Evolutionary conservation across 2,113 vertebrate species (phyloP).

Genomic region (Melanerpes aurifrons): DNA sequence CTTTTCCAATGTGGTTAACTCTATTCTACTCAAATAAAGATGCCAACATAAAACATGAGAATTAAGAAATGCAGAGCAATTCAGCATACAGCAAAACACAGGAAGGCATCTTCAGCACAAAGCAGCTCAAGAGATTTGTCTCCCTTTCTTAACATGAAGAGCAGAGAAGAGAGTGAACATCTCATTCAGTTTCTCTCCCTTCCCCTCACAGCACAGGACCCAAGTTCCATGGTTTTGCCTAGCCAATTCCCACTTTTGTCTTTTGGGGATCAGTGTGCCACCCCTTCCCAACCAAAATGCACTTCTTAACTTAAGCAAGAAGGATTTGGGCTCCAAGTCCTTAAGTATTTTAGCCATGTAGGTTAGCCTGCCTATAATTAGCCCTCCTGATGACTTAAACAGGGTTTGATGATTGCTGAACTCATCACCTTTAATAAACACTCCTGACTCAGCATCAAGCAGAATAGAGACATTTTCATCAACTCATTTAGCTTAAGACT

Average conservation of each 20-base stretch:
- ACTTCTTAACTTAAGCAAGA: conserved; percentile 3
- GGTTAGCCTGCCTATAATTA: conserved; percentile 50
- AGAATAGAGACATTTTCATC: conserved; percentile 56
- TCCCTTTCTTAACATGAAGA: not conserved
- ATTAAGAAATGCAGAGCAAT: not conserved
- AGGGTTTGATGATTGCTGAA: conserved; percentile 48
- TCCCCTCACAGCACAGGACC: not conserved
- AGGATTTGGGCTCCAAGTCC: conserved; percentile 14
- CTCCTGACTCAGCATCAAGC: conserved; percentile 61
- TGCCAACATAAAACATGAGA: not conserved
- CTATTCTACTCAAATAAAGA: not conserved
- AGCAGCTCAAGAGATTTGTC: not conserved
- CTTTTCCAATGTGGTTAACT: too few species aligned
- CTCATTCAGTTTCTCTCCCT: not conserved
- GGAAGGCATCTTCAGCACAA: not conserved
- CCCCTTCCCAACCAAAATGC: not conserved
- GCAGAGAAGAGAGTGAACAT: not conserved
- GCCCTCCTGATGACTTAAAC: conserved; percentile 47
- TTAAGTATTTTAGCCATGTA: conserved; percentile 46
- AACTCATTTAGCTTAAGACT: conserved; percentile 52
- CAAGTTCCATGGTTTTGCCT: not conserved
- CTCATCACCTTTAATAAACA: conserved; percentile 67
- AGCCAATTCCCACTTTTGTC: not conserved
- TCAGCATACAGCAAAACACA: not conserved
- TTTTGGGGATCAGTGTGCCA: not conserved